phyloP scores from a whole-genome alignment of 1,140 invertebrate species.

The Formica selysi region DNA sequence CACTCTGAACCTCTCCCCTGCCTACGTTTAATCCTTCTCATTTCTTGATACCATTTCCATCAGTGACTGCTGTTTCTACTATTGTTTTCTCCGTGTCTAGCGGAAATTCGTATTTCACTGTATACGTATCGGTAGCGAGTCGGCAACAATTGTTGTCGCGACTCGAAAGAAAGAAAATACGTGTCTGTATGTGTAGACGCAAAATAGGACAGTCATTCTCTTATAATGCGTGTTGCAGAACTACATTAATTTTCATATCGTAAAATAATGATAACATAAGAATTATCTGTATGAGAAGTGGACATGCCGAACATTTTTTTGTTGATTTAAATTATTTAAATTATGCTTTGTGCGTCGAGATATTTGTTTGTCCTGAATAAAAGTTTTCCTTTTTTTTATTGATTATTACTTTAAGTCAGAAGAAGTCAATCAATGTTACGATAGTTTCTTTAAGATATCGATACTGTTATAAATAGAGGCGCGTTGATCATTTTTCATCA shows the following conservation, averaged over 20 bases:
- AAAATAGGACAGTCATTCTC: conserved; percentile 30
- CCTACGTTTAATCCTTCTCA: conserved; percentile 87
- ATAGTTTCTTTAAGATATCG: conserved; percentile 13
- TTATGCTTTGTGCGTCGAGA: not conserved
- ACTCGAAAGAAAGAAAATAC: not conserved
- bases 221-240: not conserved
- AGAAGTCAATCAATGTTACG: not conserved
- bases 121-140: not conserved
- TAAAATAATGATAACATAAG: conserved; percentile 3
- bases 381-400: not conserved
- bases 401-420: conserved; percentile 8
- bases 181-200: not conserved
- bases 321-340: not conserved
- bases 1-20: conserved; percentile 93
- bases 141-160: not conserved
- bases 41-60: not conserved
- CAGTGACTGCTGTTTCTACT: conserved; percentile 6
- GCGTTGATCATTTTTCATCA: not conserved
- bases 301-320: not conserved
- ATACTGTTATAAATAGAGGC: not conserved
- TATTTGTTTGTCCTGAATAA: conserved; percentile 5
- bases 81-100: conserved; percentile 5
- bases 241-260: conserved; percentile 1
- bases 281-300: not conserved
- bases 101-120: not conserved